These are phyloP conservation scores for Eucera pruinosa DNA, from an alignment of 2,888 invertebrate genomes.

Conservation along the genomic window DNA sequence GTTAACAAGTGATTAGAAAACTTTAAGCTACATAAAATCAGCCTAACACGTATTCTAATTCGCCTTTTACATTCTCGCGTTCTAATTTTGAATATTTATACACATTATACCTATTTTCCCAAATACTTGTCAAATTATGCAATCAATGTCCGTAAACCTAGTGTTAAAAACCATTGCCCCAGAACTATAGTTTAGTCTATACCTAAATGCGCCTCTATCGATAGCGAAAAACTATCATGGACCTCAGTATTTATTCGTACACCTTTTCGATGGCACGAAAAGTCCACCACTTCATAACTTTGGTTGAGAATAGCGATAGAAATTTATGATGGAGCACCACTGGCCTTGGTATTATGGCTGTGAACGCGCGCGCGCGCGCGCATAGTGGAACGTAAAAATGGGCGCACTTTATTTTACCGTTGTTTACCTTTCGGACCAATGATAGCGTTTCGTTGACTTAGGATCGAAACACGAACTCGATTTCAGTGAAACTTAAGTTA, in stretches of 20 bases:
- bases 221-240: too few species aligned
- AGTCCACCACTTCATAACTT: conserved; percentile 14
- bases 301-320: neutral
- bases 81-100: too few species aligned
- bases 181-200: too few species aligned
- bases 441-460: conserved; percentile 9
- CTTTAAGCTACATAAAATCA: too few species aligned
- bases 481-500: neutral
- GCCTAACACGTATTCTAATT: too few species aligned
- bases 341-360: conserved; percentile 32
- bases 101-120: too few species aligned
- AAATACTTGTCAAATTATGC: too few species aligned
- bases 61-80: too few species aligned
- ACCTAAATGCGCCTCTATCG: too few species aligned
- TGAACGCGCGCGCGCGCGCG: conserved; percentile 9
- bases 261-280: conserved; percentile 21
- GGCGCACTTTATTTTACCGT: conserved; percentile 23
- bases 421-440: conserved; percentile 10
- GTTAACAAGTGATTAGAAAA: too few species aligned
- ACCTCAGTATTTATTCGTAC: conserved; percentile 25
- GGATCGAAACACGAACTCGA: neutral
- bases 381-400: conserved; percentile 24
- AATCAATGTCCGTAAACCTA: too few species aligned
- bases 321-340: conserved; percentile 31
- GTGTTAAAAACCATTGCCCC: too few species aligned